Base-by-base conservation (phyloP, 2,797 vertebrate species). In the Pseudochirops cupreus region DNA sequence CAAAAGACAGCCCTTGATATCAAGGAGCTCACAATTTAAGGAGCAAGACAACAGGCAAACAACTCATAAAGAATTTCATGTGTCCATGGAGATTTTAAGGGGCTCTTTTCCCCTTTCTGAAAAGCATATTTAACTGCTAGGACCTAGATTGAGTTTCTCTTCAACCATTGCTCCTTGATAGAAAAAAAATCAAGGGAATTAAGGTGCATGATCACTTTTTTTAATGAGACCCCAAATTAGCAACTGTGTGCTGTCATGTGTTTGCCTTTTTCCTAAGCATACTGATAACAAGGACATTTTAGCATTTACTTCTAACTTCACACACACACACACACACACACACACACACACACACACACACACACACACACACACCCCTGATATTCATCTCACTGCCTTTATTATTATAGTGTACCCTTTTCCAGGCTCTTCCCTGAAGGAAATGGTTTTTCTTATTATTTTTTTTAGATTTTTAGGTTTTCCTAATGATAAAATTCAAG, bases 101-200 rank as follows among this genome's bases (percentile, higher is more conserved):
- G 39, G 94, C 24, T n/a, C 62, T 29, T 33, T 24, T 91, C 21
- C 74, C n/a, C 52, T n/a, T 74, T 33, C 31, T 67, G 18, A 5
- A 21, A 91, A 59, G 74, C 89, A 3, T 28, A 33, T 91, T 94
- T 67, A 94, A 56, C 59, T 0, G 93, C 89, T 62, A 94, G 46
- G 74, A 59, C 53, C 57, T 94, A 87, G 93, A 59, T 58, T 87
- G 33, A 82, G 10, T 74, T 92, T 94, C 94, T 92, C 89, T 89
- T 82, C 94, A 92, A 93, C 50, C 52, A 53, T 53, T 90, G 24
- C 13, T 31, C 56, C 56, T 95, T 87, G 90, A 39, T 54, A 94
- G 33, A 96, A 67, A 95, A 96, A 58, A 58, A 56, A 21, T 91
- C 74, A 87, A 94, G 95, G 87, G 91, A 74, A 56, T 87, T 91